phyloP scores from a whole-genome alignment of 1,140 invertebrate genomes.

The Amyelois transitella region DNA sequence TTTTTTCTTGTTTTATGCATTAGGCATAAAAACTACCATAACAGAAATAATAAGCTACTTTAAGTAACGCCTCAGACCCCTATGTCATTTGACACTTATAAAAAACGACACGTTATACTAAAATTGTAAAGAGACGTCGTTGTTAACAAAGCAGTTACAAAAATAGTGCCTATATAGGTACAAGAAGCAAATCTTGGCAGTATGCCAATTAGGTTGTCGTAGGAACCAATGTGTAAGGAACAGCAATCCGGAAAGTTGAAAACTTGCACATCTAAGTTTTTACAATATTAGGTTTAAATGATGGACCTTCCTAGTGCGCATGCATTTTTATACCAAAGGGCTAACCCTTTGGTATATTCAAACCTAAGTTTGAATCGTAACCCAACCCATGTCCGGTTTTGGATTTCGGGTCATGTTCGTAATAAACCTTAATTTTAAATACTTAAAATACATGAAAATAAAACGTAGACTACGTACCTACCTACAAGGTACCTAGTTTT shows the following conservation, averaged over 20 bases:
- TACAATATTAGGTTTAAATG: too few relatives aligned
- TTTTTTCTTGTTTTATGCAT: background rate
- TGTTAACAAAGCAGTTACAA: slow-evolving; percentile 57
- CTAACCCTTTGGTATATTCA: too few relatives aligned
- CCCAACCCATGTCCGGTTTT: too few relatives aligned
- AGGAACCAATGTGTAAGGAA: slow-evolving; percentile 14
- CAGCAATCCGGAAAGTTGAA: background rate
- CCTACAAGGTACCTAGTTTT: too few relatives aligned
- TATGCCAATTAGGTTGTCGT: slow-evolving; percentile 61
- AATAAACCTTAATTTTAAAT: too few relatives aligned
- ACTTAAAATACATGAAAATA: too few relatives aligned
- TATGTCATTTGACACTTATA: background rate
- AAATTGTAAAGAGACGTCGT: slow-evolving; percentile 3
- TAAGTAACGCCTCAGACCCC: background rate
- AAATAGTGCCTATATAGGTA: slow-evolving; percentile 71
- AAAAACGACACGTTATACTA: background rate
- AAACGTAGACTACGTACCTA: too few relatives aligned
- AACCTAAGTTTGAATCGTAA: too few relatives aligned
- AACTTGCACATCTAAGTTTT: background rate
- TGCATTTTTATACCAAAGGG: too few relatives aligned
- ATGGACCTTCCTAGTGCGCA: too few relatives aligned
- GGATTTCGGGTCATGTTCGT: too few relatives aligned
- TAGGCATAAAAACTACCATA: background rate
- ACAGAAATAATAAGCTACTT: background rate
- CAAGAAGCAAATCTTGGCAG: slow-evolving; percentile 64